Evolutionary conservation across 1,140 invertebrate genomes (phyloP).

Genomic region (Condylostylus longicornis): DNA sequence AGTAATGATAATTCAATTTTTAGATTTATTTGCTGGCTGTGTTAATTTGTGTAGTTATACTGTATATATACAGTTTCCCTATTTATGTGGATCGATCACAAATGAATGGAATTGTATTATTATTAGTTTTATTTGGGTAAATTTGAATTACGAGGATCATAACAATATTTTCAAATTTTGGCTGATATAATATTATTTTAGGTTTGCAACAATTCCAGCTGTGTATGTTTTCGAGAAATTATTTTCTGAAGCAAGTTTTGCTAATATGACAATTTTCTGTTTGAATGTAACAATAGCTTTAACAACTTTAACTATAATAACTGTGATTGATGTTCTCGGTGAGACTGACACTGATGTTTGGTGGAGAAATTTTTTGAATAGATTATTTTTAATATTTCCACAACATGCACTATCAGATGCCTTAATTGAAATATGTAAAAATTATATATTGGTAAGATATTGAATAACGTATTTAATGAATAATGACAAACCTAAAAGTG

Average conservation of each 20-base stretch:
- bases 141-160: constrained; percentile 25
- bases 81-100: constrained; percentile 47
- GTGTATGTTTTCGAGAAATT: constrained; percentile 43
- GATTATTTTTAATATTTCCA: constrained; percentile 43
- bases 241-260: constrained; percentile 44
- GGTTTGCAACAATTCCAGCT: constrained; percentile 36
- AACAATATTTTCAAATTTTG: constrained; percentile 8
- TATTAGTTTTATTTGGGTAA: constrained; percentile 42
- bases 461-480: not conserved
- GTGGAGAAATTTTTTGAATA: constrained; percentile 41
- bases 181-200: constrained; percentile 2
- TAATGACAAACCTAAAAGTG: too few relatives aligned
- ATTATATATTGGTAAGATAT: constrained; percentile 40
- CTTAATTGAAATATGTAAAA: constrained; percentile 45
- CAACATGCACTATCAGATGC: constrained; percentile 48
- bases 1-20: not conserved
- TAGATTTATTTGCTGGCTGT: constrained; percentile 38
- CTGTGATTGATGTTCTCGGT: constrained; percentile 47
- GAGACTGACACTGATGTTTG: constrained; percentile 38
- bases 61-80: constrained; percentile 44
- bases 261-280: constrained; percentile 50
- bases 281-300: constrained; percentile 45
- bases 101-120: constrained; percentile 39
- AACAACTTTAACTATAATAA: constrained; percentile 39
- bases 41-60: constrained; percentile 37